Evolutionary conservation across 2,797 vertebrate genomes (phyloP), one percentile per base, ranked within the genome.

Genomic region (Meda fulgida): DNA sequence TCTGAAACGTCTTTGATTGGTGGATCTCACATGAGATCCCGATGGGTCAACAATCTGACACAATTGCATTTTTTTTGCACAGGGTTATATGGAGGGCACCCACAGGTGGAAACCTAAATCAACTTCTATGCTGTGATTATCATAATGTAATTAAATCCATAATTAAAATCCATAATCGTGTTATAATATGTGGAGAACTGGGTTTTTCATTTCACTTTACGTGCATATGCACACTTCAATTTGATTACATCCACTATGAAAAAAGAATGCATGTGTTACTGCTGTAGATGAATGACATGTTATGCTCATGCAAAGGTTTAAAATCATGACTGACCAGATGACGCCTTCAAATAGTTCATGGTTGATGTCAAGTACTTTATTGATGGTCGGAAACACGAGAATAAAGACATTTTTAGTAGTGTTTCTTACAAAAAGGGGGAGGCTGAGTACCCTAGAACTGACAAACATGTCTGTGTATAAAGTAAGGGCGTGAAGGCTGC

Each of bases 311-410:
- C 21, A 29, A 63, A 29, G 26, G 18, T 65, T 31, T 79, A 66
- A 65, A 78, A 43, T 19, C n/a, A 60, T 78, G n/a, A n/a, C n/a
- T 43, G 53, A 78, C 29, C 36, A 43, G 36, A 63, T 29, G 23
- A 78, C 43, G 55, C 77, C 60, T 65, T 79, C 18, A 79, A 63
- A 65, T 19, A 79, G 38, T 31, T 48, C 9, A 79, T 79, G 19
- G 40, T 48, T 19, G 18, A 66, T 48, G 77, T 79, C 77, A 65
- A 65, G 58, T 31, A 18, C n/a, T 46, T 46, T 46, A 78, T 16
- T 65, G n/a, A 79, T 34, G 60, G 77, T 66, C 10, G 1, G n/a
- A 66, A 43, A 48, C 36, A 78, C 4, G 10, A 13, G 38, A 65
- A 79, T 79, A 7, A 19, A 65, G 18, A 29, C 14, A 19, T 34